Conservation (phyloP, 2,113 vertebrate species). For the Phainopepla nitens region DNA sequence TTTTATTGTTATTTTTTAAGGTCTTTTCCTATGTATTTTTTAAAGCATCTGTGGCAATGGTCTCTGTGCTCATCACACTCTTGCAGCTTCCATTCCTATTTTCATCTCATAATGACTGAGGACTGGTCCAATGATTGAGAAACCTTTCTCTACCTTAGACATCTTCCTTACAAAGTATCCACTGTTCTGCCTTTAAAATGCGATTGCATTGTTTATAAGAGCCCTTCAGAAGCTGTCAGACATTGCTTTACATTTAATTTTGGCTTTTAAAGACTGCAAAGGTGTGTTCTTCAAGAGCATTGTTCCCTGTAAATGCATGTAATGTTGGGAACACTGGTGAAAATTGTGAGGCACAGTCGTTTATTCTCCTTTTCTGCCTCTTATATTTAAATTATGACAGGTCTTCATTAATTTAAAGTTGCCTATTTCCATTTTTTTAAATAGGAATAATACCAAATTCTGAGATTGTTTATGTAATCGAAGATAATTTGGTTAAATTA, state of each 20-base stretch:
- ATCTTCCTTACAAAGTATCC: background rate
- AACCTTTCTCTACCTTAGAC: background rate
- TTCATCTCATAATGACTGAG: background rate
- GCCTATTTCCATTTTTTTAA: background rate
- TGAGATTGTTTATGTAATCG: background rate
- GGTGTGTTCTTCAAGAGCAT: background rate
- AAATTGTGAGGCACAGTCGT: background rate
- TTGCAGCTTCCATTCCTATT: background rate
- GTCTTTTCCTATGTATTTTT: background rate
- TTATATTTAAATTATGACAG: background rate
- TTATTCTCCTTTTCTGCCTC: background rate
- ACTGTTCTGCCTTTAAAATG: background rate
- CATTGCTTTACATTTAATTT: background rate
- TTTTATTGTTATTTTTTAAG: background rate
- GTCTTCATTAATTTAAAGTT: background rate
- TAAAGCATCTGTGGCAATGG: background rate
- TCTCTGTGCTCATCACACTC: rapidly evolving
- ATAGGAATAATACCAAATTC: background rate
- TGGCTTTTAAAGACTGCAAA: background rate
- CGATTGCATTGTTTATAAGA: background rate
- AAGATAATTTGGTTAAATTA: background rate
- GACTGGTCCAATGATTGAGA: background rate
- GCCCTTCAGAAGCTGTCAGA: background rate
- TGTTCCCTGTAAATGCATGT: background rate
- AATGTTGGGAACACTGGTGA: background rate